phyloP scores from a whole-genome alignment of 2,113 vertebrate species.

The Myotis brandtii region DNA sequence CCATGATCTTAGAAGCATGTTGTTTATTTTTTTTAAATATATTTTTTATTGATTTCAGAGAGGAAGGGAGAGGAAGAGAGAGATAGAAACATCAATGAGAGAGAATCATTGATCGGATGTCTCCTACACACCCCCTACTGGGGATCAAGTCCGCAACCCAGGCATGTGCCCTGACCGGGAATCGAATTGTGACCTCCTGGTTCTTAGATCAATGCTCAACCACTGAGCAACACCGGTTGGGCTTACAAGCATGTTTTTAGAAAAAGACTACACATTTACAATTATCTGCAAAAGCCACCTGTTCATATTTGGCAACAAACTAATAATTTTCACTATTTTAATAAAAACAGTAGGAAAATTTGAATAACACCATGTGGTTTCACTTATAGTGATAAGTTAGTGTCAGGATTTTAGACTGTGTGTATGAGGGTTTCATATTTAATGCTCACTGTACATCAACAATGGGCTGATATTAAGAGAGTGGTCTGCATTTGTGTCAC shows the following conservation, averaged over 20 bases:
- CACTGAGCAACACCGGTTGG: too few species aligned
- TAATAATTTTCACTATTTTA: conserved; percentile 34
- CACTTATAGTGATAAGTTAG: conserved; percentile 12
- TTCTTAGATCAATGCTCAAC: too few species aligned
- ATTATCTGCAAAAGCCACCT: background rate
- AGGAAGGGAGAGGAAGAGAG: too few species aligned
- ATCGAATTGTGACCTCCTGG: too few species aligned
- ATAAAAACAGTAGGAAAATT: conserved; percentile 23
- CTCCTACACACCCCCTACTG: too few species aligned
- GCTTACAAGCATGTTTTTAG: background rate
- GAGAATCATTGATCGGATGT: too few species aligned
- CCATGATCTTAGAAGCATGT: background rate
- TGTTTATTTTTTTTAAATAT: too few species aligned
- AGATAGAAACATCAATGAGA: too few species aligned
- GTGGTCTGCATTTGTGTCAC: background rate
- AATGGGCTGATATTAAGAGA: background rate
- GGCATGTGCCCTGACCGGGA: too few species aligned
- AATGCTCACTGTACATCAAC: background rate
- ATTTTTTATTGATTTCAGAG: too few species aligned
- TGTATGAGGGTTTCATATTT: background rate
- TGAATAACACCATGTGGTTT: background rate
- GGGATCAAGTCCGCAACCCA: too few species aligned
- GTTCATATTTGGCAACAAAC: background rate
- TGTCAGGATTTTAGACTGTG: background rate
- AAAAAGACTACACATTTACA: background rate